A percentile compares a stretch with the other conserved stretches of the same genome.
Evolutionary conservation across 2,797 vertebrate genomes (phyloP).

Genomic region (Balearica regulorum): DNA sequence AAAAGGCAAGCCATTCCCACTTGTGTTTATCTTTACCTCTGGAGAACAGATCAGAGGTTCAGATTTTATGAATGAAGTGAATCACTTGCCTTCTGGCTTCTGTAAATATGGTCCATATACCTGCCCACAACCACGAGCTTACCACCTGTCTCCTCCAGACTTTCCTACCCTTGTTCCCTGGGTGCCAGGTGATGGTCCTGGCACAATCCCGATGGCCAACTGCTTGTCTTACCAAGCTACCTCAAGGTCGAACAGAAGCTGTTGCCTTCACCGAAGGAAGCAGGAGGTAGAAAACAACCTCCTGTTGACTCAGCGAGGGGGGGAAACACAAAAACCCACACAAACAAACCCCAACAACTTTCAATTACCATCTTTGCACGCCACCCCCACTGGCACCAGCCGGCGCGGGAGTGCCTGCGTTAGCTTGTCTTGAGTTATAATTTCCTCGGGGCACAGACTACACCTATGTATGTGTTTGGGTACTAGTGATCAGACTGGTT

Average conservation of each 20-base stretch:
- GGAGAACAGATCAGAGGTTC: not conserved
- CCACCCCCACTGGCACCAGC: constrained; percentile 58
- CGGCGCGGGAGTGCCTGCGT: constrained; percentile 5
- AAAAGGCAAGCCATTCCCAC: not conserved
- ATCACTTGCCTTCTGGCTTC: not conserved
- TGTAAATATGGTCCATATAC: not conserved
- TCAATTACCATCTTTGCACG: constrained; percentile 21
- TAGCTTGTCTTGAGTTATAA: constrained; percentile 43
- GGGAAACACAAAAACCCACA: not conserved
- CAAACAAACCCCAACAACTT: constrained; percentile 41
- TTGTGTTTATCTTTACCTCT: not conserved
- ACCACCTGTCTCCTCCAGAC: not conserved
- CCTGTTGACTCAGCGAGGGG: not conserved
- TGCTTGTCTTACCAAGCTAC: not conserved
- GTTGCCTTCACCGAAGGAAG: not conserved
- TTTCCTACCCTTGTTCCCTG: not conserved
- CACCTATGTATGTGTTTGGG: constrained; percentile 41
- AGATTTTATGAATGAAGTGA: constrained; percentile 14
- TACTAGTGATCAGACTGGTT: constrained; percentile 10
- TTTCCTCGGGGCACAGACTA: constrained; percentile 57
- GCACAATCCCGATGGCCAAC: not conserved
- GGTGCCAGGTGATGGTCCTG: not conserved
- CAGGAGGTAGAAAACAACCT: constrained; percentile 19
- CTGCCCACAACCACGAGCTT: not conserved
- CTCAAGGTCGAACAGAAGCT: not conserved